These are phyloP conservation scores for Lithophane socia DNA, from an alignment of 2,888 invertebrate genomes.

Conservation along the genomic window DNA sequence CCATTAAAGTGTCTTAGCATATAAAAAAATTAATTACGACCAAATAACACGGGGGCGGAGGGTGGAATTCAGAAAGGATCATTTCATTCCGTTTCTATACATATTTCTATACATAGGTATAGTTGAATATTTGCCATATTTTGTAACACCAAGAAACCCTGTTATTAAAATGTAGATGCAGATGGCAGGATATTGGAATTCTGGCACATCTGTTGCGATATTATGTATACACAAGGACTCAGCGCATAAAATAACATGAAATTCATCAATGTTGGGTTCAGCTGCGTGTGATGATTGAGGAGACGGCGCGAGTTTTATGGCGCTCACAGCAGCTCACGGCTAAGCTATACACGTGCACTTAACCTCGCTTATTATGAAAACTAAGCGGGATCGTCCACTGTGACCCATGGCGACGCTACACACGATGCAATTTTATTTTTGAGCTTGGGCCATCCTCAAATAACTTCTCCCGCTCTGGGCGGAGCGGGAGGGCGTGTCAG, in stretches of 20 bases:
- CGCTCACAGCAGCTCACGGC: not conserved
- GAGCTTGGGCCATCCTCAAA: too few relatives aligned
- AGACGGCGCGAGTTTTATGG: not conserved
- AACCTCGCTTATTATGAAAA: not conserved
- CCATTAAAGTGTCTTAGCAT: not conserved
- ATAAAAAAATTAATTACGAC: not conserved
- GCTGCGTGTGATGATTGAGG: not conserved
- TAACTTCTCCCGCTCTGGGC: too few relatives aligned
- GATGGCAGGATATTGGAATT: slow-evolving; percentile 44
- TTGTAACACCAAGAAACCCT: not conserved
- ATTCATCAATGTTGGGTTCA: slow-evolving; percentile 12
- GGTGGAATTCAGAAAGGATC: not conserved
- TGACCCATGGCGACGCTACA: too few relatives aligned
- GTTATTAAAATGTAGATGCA: slow-evolving; percentile 37
- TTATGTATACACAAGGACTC: slow-evolving; percentile 24
- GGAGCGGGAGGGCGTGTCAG: too few relatives aligned
- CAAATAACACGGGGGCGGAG: not conserved
- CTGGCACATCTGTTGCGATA: slow-evolving; percentile 41
- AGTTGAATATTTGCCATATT: not conserved
- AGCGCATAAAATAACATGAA: slow-evolving; percentile 3
- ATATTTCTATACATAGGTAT: not conserved
- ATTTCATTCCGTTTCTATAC: not conserved
- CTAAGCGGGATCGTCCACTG: too few relatives aligned
- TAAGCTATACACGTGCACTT: not conserved
- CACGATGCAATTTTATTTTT: not conserved